phyloP scores from a whole-genome alignment of 2,113 vertebrate species.

The Forbesichthys agassizii region DNA sequence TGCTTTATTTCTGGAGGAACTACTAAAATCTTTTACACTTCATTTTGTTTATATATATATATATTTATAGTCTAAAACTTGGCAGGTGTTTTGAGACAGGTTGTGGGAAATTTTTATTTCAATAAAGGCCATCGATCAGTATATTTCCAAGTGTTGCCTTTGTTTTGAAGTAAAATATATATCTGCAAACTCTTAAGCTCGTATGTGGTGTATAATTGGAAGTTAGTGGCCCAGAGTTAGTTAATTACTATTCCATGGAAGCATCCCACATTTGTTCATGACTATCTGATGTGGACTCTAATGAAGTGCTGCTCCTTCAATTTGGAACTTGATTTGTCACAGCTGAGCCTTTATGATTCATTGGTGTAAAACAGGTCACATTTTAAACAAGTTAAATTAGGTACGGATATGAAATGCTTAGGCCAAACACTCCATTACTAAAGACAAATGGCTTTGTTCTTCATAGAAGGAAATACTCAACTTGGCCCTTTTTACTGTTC shows the following conservation, averaged over 20 bases:
- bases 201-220: constrained; percentile 39
- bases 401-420: background rate
- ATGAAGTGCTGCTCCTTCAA: background rate
- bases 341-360: background rate
- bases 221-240: constrained; percentile 19
- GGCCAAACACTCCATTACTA: background rate
- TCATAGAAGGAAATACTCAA: constrained; percentile 4
- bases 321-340: background rate
- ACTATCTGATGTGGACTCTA: constrained; percentile 34
- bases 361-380: background rate
- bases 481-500: background rate
- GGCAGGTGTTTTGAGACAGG: constrained; percentile 17
- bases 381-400: background rate
- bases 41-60: constrained; percentile 65
- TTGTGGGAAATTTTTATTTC: constrained; percentile 59
- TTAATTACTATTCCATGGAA: constrained; percentile 72
- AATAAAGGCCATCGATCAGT: constrained; percentile 64
- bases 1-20: constrained; percentile 65
- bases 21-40: constrained; percentile 63
- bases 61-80: constrained; percentile 72
- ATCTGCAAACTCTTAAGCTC: constrained; percentile 69
- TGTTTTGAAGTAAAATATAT: constrained; percentile 29
- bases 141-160: constrained; percentile 22
- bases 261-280: constrained; percentile 41
- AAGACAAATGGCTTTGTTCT: constrained; percentile 3